These are phyloP conservation scores for Saccostrea glomerata DNA, from an alignment of 1,140 invertebrate genomes.

Conservation along the genomic window DNA sequence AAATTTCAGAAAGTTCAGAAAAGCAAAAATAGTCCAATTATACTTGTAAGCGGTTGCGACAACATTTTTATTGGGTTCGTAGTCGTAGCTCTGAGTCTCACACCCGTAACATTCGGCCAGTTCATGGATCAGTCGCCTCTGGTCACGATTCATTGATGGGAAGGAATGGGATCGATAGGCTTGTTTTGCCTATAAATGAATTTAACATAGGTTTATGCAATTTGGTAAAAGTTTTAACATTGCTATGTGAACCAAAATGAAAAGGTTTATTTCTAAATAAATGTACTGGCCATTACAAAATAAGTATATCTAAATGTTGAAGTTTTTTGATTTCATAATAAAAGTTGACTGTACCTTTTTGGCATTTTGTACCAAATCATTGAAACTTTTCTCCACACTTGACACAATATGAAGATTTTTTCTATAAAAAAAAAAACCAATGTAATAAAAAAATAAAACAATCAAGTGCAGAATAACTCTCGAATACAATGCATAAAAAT, in stretches of 20 bases:
- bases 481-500: too few species aligned
- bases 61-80: slow-evolving; percentile 95
- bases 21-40: slow-evolving; percentile 36
- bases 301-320: neutral
- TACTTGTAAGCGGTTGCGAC: slow-evolving; percentile 92
- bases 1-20: too few species aligned
- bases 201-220: neutral
- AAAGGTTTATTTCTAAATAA: too few species aligned
- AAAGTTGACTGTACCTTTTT: slow-evolving; percentile 84
- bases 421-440: slow-evolving; percentile 65
- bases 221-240: too few species aligned
- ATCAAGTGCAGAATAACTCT: too few species aligned
- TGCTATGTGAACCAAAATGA: too few species aligned
- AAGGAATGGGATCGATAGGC: slow-evolving; percentile 93
- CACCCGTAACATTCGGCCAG: slow-evolving; percentile 96
- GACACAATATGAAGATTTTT: slow-evolving; percentile 88
- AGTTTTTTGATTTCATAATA: neutral
- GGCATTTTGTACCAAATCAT: slow-evolving; percentile 91
- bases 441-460: too few species aligned
- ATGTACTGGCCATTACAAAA: neutral
- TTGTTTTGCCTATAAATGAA: slow-evolving; percentile 85
- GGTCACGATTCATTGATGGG: slow-evolving; percentile 94
- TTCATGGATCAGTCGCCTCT: slow-evolving; percentile 94
- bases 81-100: slow-evolving; percentile 94
- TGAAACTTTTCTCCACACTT: slow-evolving; percentile 90